Evolutionary conservation across 2,888 invertebrate species (phyloP), one percentile per base, ranked within the genome.

Genomic region (Shargacucullia verbasci): DNA sequence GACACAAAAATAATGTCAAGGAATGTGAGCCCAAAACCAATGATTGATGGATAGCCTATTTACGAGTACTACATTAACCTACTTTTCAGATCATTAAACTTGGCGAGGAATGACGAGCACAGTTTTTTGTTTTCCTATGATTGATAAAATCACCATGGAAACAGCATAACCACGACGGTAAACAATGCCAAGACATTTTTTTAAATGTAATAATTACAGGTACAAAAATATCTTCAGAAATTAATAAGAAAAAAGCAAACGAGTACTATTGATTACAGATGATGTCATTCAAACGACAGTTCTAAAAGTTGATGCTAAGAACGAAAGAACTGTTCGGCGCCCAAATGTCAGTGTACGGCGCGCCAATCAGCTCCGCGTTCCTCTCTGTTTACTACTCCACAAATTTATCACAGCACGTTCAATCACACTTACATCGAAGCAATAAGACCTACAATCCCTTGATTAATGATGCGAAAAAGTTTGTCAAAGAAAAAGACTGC

Each of bases 261-360:
- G 64, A 54, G 49, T 63, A 55, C 61, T 70, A 70, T 78, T 75
- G 78, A 76, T 76, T 68, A 48, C 73, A 73, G 61, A 74, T 80
- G 81, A 77, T 81, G 80, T 80, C 80, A 81, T 74, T 70, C 54
- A 50, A 71, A 60, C 59, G 79, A 81, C 78, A 80, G 76, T 73
- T 76, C 73, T 76, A 76, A 73, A 76, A 71, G 66, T 67, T 76
- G 73, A 71, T 76, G 57, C 75, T 76, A 60, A 76, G 67, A 72
- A 43, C 75, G 84, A 86, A 79, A 86, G 82, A 81, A 85, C 82
- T 86, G 61, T 82, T 83, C 81, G 79, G 80, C 80, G 71, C 76
- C 62, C 80, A 91, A 91, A 92, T 91, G 92, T 90, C 92, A 91
- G 82, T 80, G 83, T 78, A 79, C 77, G 76, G 70, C 76, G 80